Conservation (phyloP, 2,113 vertebrate species). For the Globicephala melas region DNA sequence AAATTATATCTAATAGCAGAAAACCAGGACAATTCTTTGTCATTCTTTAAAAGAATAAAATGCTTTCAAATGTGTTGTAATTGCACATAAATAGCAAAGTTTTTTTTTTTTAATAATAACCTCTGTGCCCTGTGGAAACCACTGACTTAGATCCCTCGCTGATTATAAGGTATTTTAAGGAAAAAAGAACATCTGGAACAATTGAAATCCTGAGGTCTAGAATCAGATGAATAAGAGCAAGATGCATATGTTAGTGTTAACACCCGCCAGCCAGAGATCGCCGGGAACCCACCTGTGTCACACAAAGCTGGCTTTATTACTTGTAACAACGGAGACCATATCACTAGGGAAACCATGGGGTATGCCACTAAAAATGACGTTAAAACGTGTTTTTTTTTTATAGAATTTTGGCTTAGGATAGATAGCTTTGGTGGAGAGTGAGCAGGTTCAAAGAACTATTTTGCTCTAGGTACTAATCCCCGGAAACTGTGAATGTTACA, state of each 20-base stretch:
- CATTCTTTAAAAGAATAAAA: slow-evolving; percentile 65
- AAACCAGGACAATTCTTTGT: slow-evolving; percentile 53
- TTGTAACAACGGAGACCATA: neutral
- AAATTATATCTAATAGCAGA: slow-evolving; percentile 65
- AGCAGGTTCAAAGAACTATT: neutral
- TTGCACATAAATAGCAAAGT: slow-evolving; percentile 61
- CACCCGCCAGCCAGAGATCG: neutral
- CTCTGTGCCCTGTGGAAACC: neutral
- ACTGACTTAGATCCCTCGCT: neutral
- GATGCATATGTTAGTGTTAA: neutral
- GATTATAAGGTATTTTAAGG: neutral
- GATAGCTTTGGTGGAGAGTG: neutral
- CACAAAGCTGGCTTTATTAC: neutral
- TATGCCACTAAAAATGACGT: neutral
- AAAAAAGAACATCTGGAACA: neutral
- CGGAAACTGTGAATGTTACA: neutral
- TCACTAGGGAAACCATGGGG: neutral
- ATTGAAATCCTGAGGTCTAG: neutral
- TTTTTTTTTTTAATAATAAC: neutral
- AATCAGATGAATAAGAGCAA: neutral
- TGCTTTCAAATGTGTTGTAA: slow-evolving; percentile 56
- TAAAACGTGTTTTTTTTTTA: neutral
- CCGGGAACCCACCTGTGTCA: neutral
- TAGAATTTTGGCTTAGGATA: neutral
- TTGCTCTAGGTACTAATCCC: neutral